Conservation (phyloP, 2,888 invertebrate species). For the Microchrysa polita region DNA sequence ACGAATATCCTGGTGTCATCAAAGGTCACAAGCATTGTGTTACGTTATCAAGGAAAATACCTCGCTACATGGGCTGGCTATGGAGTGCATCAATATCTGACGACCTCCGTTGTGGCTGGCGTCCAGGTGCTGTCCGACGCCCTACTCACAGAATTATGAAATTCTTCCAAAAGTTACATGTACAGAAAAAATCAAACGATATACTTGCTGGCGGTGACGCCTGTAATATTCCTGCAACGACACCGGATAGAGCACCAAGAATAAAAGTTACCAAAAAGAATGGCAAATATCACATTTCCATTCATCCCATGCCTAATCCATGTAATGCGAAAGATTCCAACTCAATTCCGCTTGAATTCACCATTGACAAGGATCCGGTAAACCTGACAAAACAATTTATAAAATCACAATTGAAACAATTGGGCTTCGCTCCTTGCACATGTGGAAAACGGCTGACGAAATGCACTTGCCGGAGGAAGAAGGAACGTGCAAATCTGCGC, state of each 20-base stretch:
- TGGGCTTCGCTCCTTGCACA: constrained; percentile 68
- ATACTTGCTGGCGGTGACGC: constrained; percentile 57
- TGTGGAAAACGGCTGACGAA: constrained; percentile 66
- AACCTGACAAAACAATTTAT: constrained; percentile 66
- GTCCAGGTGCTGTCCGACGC: constrained; percentile 61
- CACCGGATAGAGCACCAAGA: constrained; percentile 66
- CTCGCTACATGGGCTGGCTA: constrained; percentile 74
- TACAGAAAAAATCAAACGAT: not conserved
- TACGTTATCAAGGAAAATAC: constrained; percentile 67
- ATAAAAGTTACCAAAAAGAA: constrained; percentile 74
- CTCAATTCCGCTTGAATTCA: constrained; percentile 75
- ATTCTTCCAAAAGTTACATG: constrained; percentile 58
- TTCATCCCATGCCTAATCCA: constrained; percentile 74
- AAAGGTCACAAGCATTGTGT: constrained; percentile 70
- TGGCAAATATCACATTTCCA: constrained; percentile 72
- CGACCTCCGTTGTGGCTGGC: constrained; percentile 58
- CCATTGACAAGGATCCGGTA: constrained; percentile 70
- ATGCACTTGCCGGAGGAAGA: constrained; percentile 59
- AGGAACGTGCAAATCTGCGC: constrained; percentile 65
- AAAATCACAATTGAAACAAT: constrained; percentile 67
- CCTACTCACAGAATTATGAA: constrained; percentile 61
- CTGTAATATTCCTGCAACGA: constrained; percentile 53
- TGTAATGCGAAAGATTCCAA: constrained; percentile 68
- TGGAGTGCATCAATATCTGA: constrained; percentile 66
- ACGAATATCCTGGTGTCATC: constrained; percentile 62